Conservation (phyloP, 2,888 invertebrate genomes). For the Melolontha melolontha region DNA sequence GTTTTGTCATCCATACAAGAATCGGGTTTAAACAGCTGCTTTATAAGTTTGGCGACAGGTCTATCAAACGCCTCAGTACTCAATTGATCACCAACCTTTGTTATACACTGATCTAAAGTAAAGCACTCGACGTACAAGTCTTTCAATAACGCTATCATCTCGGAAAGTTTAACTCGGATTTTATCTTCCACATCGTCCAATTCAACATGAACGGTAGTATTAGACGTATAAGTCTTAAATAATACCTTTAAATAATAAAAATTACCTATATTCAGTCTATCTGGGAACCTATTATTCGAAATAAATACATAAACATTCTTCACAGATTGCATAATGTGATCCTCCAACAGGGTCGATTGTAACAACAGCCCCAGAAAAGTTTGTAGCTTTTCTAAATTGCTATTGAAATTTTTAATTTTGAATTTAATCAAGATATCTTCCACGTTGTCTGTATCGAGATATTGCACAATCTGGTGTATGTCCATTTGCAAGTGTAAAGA, state of each 20-base stretch:
- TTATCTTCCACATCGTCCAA: not conserved
- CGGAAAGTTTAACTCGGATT: not conserved
- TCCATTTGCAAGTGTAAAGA: constrained; percentile 26
- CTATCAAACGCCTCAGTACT: not conserved
- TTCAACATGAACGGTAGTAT: constrained; percentile 4
- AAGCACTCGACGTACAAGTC: constrained; percentile 17
- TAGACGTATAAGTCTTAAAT: too few relatives aligned
- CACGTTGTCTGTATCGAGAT: constrained; percentile 13
- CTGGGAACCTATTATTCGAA: not conserved
- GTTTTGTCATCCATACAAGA: too few relatives aligned
- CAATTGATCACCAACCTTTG: not conserved
- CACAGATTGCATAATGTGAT: too few relatives aligned
- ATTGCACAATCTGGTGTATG: constrained; percentile 13
- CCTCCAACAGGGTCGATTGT: too few relatives aligned
- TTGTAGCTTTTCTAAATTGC: not conserved
- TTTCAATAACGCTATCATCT: not conserved
- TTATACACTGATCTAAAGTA: constrained; percentile 11
- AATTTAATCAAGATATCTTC: constrained; percentile 4
- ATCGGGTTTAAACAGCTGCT: not conserved
- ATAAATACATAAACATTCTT: too few relatives aligned
- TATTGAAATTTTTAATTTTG: not conserved
- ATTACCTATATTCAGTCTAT: not conserved
- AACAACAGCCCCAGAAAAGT: too few relatives aligned
- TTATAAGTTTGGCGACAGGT: not conserved
- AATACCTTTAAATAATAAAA: too few relatives aligned